Base-by-base conservation (phyloP, 2,888 invertebrate species). In the Macrophya annulata region DNA sequence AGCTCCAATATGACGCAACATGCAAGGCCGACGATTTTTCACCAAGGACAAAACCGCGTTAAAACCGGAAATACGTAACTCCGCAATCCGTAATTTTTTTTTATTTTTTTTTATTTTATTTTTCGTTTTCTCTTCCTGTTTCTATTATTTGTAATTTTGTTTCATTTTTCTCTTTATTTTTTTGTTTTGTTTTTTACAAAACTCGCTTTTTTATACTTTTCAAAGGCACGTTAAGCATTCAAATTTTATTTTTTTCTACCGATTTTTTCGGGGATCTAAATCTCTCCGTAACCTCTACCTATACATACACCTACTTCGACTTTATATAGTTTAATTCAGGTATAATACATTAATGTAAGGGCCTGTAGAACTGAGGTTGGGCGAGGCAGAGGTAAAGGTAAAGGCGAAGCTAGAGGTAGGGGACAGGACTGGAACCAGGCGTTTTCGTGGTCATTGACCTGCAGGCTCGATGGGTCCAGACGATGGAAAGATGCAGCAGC, bases 391-490 rank as follows among this genome's bases (percentile, higher is more conserved):
- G 48, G 74, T 76, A 25, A 51, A 76, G 48, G 74, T 76, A 25
- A 51, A 74, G 74, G 45, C 74, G 21, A 48, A 74, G 71, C 21
- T 74, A 48, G 25, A 74, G 74, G 76, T 40, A 76, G 51, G 77
- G 31, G 51, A 31, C 74, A 37, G 77, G 55, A 77, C 77, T 77
- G 77, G 55, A 77, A 51, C 77, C 81, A 62, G 62, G 59, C 81
- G 62, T 81, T 81, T 77, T 81, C 62, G 81, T 51, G 81, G 62
- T 81, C 81, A 43, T 81, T 81, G 62, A 81, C 59, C 62, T 21
- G 40, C 43, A n/a, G 6, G 51, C 31, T 21, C n/a, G 55, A 55
- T 55, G 37, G 81, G 81, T 81, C 81, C 81, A 81, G 62, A 45
- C 81, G 48, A 37, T 81, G 81, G 81, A 81, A 81, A 81, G 81